Percentiles rank a stretch among this genome's conserved stretches.
phyloP scores from a whole-genome alignment of 2,113 vertebrate species.

The Cisticola juncidis region DNA sequence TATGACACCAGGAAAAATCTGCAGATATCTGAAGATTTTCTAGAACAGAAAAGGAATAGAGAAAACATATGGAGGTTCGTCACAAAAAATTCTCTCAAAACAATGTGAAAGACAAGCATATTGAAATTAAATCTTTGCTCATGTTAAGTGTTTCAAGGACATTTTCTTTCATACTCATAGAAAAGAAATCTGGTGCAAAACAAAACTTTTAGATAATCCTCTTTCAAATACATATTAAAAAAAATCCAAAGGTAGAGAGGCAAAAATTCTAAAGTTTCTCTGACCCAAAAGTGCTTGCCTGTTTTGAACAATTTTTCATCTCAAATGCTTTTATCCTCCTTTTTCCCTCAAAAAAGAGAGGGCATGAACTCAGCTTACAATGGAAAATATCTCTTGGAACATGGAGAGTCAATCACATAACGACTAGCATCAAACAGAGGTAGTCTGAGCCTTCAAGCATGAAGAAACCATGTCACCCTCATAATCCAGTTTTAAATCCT shows the following conservation, averaged over 20 bases:
- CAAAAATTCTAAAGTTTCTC: background rate
- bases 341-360: background rate
- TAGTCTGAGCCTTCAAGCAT: background rate
- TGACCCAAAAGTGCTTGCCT: background rate
- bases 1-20: background rate
- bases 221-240: background rate
- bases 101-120: background rate
- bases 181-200: background rate
- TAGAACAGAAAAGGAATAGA: background rate
- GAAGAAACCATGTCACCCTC: background rate
- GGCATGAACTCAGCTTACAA: background rate
- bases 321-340: background rate
- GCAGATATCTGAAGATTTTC: background rate
- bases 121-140: background rate
- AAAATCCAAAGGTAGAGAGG: background rate
- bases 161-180: background rate
- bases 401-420: background rate
- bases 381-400: background rate
- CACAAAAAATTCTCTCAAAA: background rate
- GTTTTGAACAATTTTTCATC: background rate
- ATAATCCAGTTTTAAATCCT: slow-evolving; percentile 1
- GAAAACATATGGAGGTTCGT: background rate
- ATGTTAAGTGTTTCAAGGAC: background rate
- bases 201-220: background rate
- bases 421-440: background rate